Percentiles rank a stretch among this genome's conserved stretches.
Conservation (phyloP, 2,797 vertebrate species). For the Antennarius maculatus region DNA sequence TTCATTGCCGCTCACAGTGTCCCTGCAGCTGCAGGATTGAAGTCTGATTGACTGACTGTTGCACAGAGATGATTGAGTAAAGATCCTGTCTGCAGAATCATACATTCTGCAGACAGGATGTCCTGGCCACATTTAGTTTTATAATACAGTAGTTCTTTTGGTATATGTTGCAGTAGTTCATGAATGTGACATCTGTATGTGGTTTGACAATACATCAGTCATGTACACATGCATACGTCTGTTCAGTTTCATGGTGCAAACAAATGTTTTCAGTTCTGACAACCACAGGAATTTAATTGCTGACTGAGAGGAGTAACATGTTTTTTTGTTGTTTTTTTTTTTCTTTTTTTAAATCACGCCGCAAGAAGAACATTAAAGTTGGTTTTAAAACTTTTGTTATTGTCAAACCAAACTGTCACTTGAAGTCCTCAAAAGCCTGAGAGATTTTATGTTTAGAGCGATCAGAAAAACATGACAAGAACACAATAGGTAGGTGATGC, state of each 20-base stretch:
- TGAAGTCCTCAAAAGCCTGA: slow-evolving; percentile 41
- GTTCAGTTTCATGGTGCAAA: background rate
- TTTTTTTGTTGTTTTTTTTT: too few species aligned
- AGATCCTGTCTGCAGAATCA: slow-evolving; percentile 10
- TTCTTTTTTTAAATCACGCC: too few species aligned
- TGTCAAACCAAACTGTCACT: slow-evolving; percentile 35
- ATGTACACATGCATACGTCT: background rate
- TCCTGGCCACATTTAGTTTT: background rate
- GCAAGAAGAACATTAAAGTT: too few species aligned
- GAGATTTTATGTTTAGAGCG: slow-evolving; percentile 43
- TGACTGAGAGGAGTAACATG: too few species aligned
- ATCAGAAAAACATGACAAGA: slow-evolving; percentile 49
- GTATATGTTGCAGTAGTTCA: too few species aligned
- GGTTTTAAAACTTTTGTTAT: slow-evolving; percentile 51
- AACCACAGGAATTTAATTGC: background rate
- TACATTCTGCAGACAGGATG: background rate
- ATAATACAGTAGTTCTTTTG: background rate
- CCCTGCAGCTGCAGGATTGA: slow-evolving; percentile 50
- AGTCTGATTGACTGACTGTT: slow-evolving; percentile 22
- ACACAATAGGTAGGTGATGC: slow-evolving; percentile 43
- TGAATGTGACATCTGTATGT: too few species aligned
- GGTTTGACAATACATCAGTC: background rate
- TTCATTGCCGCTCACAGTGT: slow-evolving; percentile 68
- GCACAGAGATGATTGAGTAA: slow-evolving; percentile 17
- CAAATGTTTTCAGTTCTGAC: background rate